phyloP scores from a whole-genome alignment of 2,888 invertebrate species.

The Hydrotaea diabolus region DNA sequence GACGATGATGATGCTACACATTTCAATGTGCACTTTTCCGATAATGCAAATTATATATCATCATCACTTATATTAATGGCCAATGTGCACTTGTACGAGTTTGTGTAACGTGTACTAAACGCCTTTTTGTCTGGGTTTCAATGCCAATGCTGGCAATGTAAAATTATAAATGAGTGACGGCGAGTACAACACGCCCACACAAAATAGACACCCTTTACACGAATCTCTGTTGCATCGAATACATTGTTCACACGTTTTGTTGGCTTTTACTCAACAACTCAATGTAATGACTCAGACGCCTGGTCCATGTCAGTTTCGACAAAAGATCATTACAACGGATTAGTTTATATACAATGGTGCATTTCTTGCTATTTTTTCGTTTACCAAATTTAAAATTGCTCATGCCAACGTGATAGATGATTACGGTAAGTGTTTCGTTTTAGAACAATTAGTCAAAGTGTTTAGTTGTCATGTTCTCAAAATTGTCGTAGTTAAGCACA shows the following conservation, averaged over 20 bases:
- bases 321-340: background rate
- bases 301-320: conserved; percentile 17
- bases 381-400: background rate
- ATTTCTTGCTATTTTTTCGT: background rate
- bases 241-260: conserved; percentile 28
- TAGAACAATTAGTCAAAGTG: conserved; percentile 27
- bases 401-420: background rate
- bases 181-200: too few relatives aligned
- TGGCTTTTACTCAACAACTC: conserved; percentile 58
- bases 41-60: background rate
- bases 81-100: background rate
- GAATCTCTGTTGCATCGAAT: background rate
- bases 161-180: background rate
- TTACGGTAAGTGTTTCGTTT: background rate
- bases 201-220: too few relatives aligned
- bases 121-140: conserved; percentile 47
- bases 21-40: background rate
- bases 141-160: conserved; percentile 29
- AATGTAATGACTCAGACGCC: conserved; percentile 52
- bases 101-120: background rate
- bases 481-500: background rate
- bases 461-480: conserved; percentile 7
- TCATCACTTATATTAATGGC: background rate
- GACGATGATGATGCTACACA: background rate
- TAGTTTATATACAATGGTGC: background rate